Evolutionary conservation across 1,140 invertebrate genomes (phyloP), one percentile per base, ranked within the genome.

Genomic region (Drosophila pallidifrons): DNA sequence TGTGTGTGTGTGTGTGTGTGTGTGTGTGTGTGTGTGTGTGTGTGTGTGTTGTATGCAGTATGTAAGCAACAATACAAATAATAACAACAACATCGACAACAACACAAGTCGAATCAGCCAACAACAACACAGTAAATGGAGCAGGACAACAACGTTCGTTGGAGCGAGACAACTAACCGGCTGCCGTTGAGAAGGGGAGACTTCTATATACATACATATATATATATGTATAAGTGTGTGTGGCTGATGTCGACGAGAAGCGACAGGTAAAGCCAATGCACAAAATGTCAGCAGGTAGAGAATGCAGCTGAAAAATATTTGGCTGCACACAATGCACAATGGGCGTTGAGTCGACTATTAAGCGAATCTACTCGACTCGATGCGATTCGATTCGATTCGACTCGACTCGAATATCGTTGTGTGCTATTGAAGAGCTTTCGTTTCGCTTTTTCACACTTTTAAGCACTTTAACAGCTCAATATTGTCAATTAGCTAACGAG

Each of bases 261-360:
- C 57, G 73, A 70, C 73, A 70, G 73, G 25, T 45, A 87, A 87
- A 87, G 82, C 76, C 82, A 87, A 82, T 86, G 65, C 83, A 86
- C 82, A 87, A 86, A 86, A 86, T 75, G 77, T 78, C 72, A 65
- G 68, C 13, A 38, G 52, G 58, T 35, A 47, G 28, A 46, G 5
- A 32, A 58, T 73, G 71, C 71, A 74, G 38, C 35, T 52, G 65
- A 38, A 45, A 59, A 59, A 73, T 68, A 67, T 73, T 68, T 73
- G 64, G 54, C 65, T 68, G 32, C 60, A 52, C 60, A 52, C 52
- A 28, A 30, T 55, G 30, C 65, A 68, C 71, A 68, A 69, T 68
- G 71, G 71, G 64, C 55, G 65, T 69, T 59, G 30, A 46, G 13
- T 41, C 15, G 35, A 54, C 52, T 58, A 58, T 72, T 72, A 51